phyloP scores from a whole-genome alignment of 2,888 invertebrate species.

The Rosalia funebris region DNA sequence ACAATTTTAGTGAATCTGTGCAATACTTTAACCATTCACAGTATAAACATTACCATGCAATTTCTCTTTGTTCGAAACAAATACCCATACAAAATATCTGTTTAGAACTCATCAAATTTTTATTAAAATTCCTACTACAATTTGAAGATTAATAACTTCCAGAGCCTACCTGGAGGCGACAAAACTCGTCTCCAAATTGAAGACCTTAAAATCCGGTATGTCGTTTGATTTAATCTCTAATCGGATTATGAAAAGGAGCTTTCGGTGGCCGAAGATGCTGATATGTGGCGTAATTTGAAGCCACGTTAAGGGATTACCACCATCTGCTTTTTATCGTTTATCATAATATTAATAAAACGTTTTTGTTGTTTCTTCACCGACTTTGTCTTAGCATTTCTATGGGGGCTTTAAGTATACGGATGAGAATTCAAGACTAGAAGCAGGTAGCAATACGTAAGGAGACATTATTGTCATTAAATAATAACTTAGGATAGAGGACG shows the following conservation, averaged over 20 bases:
- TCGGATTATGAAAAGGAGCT: conserved; percentile 43
- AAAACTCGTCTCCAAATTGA: conserved; percentile 11
- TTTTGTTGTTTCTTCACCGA: conserved; percentile 35
- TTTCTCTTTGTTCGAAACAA: no score
- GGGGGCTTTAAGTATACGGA: background rate
- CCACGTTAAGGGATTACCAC: conserved; percentile 47
- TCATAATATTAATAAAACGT: conserved; percentile 47
- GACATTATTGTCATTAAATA: no score
- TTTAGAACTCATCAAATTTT: no score
- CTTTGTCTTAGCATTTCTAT: conserved; percentile 27
- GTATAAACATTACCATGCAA: no score
- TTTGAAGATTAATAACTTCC: no score
- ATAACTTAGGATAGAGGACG: no score
- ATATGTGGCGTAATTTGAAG: conserved; percentile 40
- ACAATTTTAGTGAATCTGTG: no score
- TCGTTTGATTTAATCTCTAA: conserved; percentile 46
- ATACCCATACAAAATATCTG: no score
- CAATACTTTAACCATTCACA: no score
- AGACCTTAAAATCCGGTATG: conserved; percentile 37
- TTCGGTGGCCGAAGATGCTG: conserved; percentile 42
- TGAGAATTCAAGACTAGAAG: conserved; percentile 7
- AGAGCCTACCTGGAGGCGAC: conserved; percentile 5
- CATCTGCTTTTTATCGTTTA: conserved; percentile 50
- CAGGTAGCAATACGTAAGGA: background rate
- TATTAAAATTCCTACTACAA: no score